A percentile compares a stretch with the other conserved stretches of the same genome.
Evolutionary conservation across 2,113 vertebrate species (phyloP).

Genomic region (Rhombomys opimus): DNA sequence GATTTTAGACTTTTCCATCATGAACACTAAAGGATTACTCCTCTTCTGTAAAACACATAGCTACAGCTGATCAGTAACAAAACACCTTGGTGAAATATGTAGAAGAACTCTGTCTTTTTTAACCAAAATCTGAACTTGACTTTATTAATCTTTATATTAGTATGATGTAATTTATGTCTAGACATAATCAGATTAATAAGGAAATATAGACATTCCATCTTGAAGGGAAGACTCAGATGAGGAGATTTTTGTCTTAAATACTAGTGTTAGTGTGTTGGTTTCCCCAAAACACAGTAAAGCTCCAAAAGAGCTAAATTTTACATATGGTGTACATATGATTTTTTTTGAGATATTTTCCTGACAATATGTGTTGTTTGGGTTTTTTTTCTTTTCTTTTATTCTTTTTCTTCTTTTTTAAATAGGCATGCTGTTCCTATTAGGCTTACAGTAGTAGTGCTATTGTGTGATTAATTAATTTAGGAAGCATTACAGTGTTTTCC

Average conservation of each 20-base stretch:
- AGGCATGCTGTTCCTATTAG: slow-evolving; percentile 25
- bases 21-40: background rate
- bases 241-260: slow-evolving; percentile 48
- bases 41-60: slow-evolving; percentile 9
- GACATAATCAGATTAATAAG: slow-evolving; percentile 7
- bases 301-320: slow-evolving; percentile 36
- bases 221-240: background rate
- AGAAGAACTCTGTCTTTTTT: slow-evolving; percentile 9
- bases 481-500: slow-evolving; percentile 41
- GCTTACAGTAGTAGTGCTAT: slow-evolving; percentile 11
- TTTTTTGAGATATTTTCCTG: slow-evolving; percentile 38
- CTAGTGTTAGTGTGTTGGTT: background rate
- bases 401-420: background rate
- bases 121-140: slow-evolving; percentile 46
- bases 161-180: slow-evolving; percentile 2
- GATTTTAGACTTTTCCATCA: slow-evolving; percentile 9
- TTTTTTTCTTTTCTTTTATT: background rate
- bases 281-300: background rate
- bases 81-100: slow-evolving; percentile 17
- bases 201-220: slow-evolving; percentile 48
- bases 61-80: slow-evolving; percentile 30
- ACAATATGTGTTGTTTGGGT: background rate
- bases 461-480: slow-evolving; percentile 36
- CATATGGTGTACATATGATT: background rate
- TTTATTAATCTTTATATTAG: slow-evolving; percentile 39